These are phyloP conservation scores for Oostethus manadensis DNA, from an alignment of 2,113 vertebrate genomes.

Conservation along the genomic window DNA sequence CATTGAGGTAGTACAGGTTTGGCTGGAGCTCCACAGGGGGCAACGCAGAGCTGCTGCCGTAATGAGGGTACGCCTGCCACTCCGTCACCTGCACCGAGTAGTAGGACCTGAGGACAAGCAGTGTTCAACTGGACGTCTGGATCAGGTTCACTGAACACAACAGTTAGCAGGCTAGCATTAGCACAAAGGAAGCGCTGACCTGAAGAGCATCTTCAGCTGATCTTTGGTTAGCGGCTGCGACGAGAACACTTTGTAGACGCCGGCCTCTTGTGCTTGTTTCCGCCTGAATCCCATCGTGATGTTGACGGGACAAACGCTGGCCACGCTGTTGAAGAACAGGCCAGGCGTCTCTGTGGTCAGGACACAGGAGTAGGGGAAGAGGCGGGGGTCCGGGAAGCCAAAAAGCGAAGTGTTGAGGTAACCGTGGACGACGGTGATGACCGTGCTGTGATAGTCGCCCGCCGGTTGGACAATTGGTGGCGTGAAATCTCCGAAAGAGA, in stretches of 20 bases:
- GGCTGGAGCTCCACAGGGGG: conserved; percentile 85
- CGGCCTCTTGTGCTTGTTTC: conserved; percentile 92
- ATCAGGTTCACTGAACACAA: background rate
- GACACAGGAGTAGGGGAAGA: conserved; percentile 88
- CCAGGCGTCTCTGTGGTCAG: conserved; percentile 81
- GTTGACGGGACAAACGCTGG: conserved; percentile 90
- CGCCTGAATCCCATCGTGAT: conserved; percentile 81
- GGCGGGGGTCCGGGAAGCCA: conserved; percentile 87
- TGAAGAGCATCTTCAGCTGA: conserved; percentile 92
- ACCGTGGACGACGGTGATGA: conserved; percentile 89
- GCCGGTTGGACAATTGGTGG: conserved; percentile 67
- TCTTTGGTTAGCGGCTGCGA: conserved; percentile 76
- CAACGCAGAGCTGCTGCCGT: conserved; percentile 71
- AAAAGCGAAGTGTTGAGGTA: conserved; percentile 97
- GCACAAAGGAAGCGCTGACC: conserved; percentile 35
- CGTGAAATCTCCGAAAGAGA: conserved; percentile 81
- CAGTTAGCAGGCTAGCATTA: background rate
- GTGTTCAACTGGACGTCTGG: background rate
- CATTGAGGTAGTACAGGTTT: conserved; percentile 89
- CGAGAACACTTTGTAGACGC: conserved; percentile 91
- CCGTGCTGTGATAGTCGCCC: conserved; percentile 80
- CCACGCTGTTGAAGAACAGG: conserved; percentile 85
- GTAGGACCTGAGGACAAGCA: conserved; percentile 71
- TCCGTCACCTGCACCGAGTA: conserved; percentile 92
- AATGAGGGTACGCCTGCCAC: conserved; percentile 84